Evolutionary conservation across 2,797 vertebrate species (phyloP).

Genomic region (Lacerta viridis): DNA sequence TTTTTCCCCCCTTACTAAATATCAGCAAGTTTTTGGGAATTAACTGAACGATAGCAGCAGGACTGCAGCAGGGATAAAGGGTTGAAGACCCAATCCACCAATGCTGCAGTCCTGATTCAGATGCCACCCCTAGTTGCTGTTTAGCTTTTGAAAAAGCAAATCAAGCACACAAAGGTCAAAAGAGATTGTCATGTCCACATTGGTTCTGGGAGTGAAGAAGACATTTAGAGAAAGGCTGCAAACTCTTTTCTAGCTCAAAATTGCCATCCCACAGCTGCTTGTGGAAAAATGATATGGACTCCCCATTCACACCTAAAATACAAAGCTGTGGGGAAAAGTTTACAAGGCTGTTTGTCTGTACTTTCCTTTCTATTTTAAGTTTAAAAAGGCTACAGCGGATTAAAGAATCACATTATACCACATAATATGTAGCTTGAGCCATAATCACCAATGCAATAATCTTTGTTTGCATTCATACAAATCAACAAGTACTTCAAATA

Average conservation of each 20-base stretch:
- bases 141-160: neutral
- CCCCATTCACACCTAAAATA: neutral
- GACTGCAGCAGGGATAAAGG: neutral
- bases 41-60: neutral
- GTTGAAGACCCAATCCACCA: neutral
- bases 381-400: neutral
- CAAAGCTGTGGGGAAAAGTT: neutral
- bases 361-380: neutral
- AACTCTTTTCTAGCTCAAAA: neutral
- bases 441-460: conserved; percentile 51
- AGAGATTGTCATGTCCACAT: neutral
- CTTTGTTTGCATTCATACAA: conserved; percentile 52
- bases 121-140: neutral
- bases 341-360: neutral
- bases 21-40: neutral
- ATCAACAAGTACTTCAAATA: conserved; percentile 56
- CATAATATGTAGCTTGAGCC: neutral
- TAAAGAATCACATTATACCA: neutral
- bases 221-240: neutral
- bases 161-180: neutral
- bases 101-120: neutral
- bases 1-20: neutral
- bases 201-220: neutral
- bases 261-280: no score
- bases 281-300: neutral